These are phyloP conservation scores for Neolamprologus longior DNA, from an alignment of 2,113 vertebrate genomes.

Conservation along the genomic window DNA sequence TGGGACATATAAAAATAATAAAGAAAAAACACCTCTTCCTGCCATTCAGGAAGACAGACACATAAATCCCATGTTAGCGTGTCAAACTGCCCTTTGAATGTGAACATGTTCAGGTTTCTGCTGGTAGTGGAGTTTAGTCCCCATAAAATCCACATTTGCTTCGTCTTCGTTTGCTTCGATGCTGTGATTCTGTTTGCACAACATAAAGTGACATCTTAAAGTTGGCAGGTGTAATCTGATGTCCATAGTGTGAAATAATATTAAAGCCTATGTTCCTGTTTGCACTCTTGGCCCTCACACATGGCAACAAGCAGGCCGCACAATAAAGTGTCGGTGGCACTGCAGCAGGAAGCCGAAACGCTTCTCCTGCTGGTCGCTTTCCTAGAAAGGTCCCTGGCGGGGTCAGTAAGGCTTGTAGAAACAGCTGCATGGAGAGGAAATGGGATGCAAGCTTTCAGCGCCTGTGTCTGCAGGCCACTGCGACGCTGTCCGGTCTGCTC, in stretches of 20 bases:
- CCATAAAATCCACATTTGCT: background rate
- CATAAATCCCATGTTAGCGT: background rate
- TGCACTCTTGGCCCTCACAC: background rate
- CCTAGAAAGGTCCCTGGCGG: conserved; percentile 1
- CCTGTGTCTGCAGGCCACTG: background rate
- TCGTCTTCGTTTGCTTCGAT: background rate
- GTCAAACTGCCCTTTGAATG: background rate
- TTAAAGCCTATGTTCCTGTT: background rate
- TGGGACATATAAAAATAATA: background rate
- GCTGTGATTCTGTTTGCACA: background rate
- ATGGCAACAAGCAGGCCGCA: background rate
- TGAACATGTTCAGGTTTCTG: conserved; percentile 12
- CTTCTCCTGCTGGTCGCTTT: conserved; percentile 30
- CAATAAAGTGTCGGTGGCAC: background rate
- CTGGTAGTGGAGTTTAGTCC: background rate
- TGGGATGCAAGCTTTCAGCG: background rate
- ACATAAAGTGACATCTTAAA: background rate
- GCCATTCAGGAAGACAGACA: background rate
- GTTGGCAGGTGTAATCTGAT: background rate
- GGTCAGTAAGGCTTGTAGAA: conserved; percentile 3
- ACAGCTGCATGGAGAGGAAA: conserved; percentile 26
- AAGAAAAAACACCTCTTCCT: background rate
- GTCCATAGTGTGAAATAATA: background rate
- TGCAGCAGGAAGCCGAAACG: conserved; percentile 29
- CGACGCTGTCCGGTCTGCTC: background rate